These are phyloP conservation scores for Spheniscus mendiculus DNA, from an alignment of 2,113 vertebrate species.

Conservation along the genomic window DNA sequence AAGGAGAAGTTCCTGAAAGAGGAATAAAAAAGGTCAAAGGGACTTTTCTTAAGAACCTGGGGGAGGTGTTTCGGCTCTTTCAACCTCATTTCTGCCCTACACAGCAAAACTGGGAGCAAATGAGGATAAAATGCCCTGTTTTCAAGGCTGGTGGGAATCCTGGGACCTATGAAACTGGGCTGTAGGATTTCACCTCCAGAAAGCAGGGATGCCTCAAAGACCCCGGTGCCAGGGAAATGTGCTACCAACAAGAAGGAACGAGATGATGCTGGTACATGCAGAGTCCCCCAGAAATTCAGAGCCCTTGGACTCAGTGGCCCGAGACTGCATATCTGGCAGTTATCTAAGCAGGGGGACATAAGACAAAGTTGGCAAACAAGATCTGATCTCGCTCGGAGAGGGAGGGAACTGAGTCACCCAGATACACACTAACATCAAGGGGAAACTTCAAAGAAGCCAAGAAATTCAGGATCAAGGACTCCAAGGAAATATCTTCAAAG, in stretches of 20 bases:
- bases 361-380: constrained; percentile 38
- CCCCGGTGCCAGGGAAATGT: fast-evolving
- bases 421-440: constrained; percentile 29
- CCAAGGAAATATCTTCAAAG: constrained; percentile 60
- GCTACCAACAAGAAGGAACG: neutral
- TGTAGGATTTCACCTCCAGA: neutral
- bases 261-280: neutral
- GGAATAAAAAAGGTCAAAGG: neutral
- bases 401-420: constrained; percentile 37
- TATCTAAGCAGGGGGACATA: neutral
- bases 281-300: neutral
- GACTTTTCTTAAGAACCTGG: neutral
- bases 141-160: neutral
- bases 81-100: neutral
- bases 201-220: neutral
- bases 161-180: neutral
- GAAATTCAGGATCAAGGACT: constrained; percentile 48
- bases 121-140: neutral
- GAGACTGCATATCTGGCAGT: neutral
- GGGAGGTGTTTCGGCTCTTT: neutral
- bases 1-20: neutral
- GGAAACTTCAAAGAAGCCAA: constrained; percentile 58
- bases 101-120: neutral
- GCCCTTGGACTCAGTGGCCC: neutral
- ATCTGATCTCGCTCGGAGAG: neutral